Base-by-base conservation (phyloP, 2,797 vertebrate species). In the Molothrus ater region DNA sequence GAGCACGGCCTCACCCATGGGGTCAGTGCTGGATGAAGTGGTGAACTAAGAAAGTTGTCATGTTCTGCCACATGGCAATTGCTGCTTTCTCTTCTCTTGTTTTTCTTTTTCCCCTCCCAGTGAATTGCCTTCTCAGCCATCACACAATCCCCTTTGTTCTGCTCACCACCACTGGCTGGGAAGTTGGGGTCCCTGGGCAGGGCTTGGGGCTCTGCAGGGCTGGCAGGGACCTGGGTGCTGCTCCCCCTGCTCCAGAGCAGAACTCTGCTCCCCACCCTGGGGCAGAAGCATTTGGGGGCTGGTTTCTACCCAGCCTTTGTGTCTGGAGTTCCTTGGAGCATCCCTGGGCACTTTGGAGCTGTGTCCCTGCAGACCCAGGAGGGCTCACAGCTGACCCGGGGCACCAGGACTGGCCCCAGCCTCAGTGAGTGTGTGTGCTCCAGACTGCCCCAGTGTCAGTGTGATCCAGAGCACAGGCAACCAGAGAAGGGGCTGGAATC, bases 271-370 rank as follows among this genome's bases (percentile, higher is more conserved):
- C 26, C 42, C 9, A 10, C 2, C 8, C 25, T 8, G 6, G 10
- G 26, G 8, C 7, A 28, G 50, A 25, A 53, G 29, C 3, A 1
- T 19, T 17, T 45, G 29, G 20, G 11, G 10, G 16, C 47, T 22
- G 34, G 14, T 43, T 75, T 29, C 47, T n/a, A 1, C 17, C 20
- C n/a, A 36, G 9, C 18, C 6, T 45, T 7, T 0, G 0, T 8
- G 14, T 10, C 54, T 42, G 2, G 0, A 1, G 12, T 9, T 38
- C 31, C 21, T 47, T 2, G 4, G 10, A 11, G 26, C 5, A 1
- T 40, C 50, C 43, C 42, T 21, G 9, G 50, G 21, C 3, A 0
- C 36, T 34, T 2, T 5, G 53, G 34, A 18, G 19, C 45, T 26
- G 38, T 26, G 26, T 17, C 51, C 51, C 29, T 53, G 51, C 51